Conservation (phyloP, 2,113 vertebrate genomes). For the Microtus richardsoni region DNA sequence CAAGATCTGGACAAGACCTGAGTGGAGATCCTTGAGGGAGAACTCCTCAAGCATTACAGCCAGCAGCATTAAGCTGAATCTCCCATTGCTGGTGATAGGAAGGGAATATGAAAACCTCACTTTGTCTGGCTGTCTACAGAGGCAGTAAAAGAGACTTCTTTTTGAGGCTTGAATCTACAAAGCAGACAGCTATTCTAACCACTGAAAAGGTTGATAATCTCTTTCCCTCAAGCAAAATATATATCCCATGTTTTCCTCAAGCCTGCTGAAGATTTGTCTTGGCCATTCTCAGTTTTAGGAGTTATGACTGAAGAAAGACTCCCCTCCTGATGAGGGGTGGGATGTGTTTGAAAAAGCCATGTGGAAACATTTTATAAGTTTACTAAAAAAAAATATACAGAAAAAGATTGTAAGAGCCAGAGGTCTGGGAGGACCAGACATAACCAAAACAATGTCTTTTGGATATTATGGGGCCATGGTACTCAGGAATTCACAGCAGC, state of each 20-base stretch:
- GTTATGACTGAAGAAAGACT: background rate
- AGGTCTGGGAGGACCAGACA: background rate
- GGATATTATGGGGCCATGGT: background rate
- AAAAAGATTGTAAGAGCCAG: background rate
- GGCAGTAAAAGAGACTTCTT: background rate
- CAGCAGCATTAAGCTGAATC: background rate
- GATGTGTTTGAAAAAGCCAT: background rate
- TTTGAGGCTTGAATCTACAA: conserved; percentile 21
- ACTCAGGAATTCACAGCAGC: background rate
- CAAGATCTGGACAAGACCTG: background rate
- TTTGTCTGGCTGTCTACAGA: background rate
- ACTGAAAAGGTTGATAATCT: background rate
- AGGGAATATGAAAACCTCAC: conserved; percentile 19
- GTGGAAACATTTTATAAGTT: background rate
- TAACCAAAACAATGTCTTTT: background rate
- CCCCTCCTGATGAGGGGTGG: background rate
- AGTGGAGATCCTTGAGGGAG: background rate
- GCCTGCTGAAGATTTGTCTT: background rate
- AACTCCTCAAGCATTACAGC: background rate
- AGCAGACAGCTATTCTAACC: conserved; percentile 11
- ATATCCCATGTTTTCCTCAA: conserved; percentile 18
- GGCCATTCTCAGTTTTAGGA: background rate
- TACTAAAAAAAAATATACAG: background rate
- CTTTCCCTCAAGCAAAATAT: background rate
- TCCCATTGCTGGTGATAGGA: background rate